Evolutionary conservation across 2,888 invertebrate species (phyloP), one percentile per base, ranked within the genome.

Genomic region (Pimpla rufipes): DNA sequence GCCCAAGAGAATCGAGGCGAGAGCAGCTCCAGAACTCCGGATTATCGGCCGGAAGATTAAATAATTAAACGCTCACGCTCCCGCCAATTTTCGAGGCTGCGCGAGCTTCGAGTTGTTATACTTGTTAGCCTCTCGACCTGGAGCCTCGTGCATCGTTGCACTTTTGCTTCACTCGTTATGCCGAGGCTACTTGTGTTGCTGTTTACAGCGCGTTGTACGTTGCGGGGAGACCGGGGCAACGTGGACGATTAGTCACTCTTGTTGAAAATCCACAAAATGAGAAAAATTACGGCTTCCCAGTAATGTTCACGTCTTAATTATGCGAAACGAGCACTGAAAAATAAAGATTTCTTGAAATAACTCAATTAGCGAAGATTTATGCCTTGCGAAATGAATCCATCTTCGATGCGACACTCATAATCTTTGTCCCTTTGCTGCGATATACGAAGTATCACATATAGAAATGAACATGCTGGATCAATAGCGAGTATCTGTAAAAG

Each of bases 21-120:
- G 23, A 23, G 52, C 57, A 52, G 23, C 47, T n/a, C n/a, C 29
- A 66, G 45, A 67, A 74, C 16, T 16, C 50, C 21, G 42, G 70
- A 82, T 78, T 74, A 78, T 82, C 84, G 57, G 67, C 68, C 66
- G 75, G 73, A 84, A 78, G 70, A 84, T 85, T 81, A 82, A 84
- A 85, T 84, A 84, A 85, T 85, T 85, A 81, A 85, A 84, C 75
- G 81, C 70, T 81, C 75, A 66, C 68, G 81, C 64, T 80, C 73
- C 78, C 52, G 64, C 73, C 76, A 81, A 81, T 81, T 70, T 83
- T 79, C 68, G 16, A 66, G 66, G 57, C 57, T 64, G 70, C 57
- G 67, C 29, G 37, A 55, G 52, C 73, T 13, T 47, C 37, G 35
- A 18, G 45, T 78, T 68, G 67, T 73, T 73, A 68, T 62, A 75